phyloP scores from a whole-genome alignment of 30 jellyfish, hydroid and myxozoan species.

The Nemopilema nomurai region DNA sequence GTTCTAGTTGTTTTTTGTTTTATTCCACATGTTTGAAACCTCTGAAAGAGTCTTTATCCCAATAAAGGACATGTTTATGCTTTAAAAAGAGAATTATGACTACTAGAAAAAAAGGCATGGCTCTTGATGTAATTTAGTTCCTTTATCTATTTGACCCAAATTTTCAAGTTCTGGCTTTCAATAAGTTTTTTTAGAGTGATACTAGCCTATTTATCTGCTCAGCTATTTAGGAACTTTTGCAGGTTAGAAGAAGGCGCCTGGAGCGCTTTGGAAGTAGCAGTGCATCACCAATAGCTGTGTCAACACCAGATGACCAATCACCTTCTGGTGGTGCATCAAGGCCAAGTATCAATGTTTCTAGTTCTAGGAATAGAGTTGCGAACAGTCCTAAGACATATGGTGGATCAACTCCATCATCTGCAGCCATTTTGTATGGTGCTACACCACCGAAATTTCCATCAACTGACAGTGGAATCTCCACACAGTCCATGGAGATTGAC shows the following conservation, averaged over 20 bases:
- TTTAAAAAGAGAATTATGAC: too few species aligned
- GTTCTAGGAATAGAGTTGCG: slow-evolving; percentile 16
- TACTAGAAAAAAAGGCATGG: too few species aligned
- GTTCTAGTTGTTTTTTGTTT: too few species aligned
- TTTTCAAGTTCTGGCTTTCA: too few species aligned
- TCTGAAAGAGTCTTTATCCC: too few species aligned
- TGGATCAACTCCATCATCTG: slow-evolving; percentile 74
- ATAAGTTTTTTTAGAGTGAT: too few species aligned
- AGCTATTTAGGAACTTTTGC: too few species aligned
- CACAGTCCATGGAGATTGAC: slow-evolving; percentile 88
- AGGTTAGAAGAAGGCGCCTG: slow-evolving; percentile 75
- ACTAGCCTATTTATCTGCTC: too few species aligned
- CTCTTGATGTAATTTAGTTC: too few species aligned
- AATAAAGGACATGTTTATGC: too few species aligned
- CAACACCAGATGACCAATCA: slow-evolving; percentile 22
- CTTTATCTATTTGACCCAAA: too few species aligned
- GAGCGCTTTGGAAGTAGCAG: slow-evolving; percentile 62
- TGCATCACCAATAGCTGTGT: slow-evolving; percentile 27
- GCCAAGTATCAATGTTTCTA: slow-evolving; percentile 25
- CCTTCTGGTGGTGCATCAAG: neutral
- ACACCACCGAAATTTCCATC: slow-evolving; percentile 60
- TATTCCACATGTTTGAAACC: too few species aligned
- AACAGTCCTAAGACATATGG: slow-evolving; percentile 28
- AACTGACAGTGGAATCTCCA: slow-evolving; percentile 74
- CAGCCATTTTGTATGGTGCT: slow-evolving; percentile 70